phyloP scores from a whole-genome alignment of 2,888 invertebrate species.

The Platycheirus rosarum region DNA sequence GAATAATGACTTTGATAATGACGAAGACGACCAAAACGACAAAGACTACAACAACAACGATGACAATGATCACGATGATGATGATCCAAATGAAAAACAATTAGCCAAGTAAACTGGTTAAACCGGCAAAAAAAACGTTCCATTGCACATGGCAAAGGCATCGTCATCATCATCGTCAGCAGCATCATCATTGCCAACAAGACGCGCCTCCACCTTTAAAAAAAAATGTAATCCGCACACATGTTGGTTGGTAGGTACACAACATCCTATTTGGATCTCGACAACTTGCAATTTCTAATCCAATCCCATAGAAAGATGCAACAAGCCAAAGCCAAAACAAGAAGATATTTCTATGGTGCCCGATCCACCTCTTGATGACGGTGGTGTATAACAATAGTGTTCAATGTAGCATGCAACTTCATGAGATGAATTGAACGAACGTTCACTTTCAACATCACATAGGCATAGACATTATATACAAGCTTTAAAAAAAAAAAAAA shows the following conservation, averaged over 20 bases:
- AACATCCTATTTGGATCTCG: slow-evolving; percentile 32
- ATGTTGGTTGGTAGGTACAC: slow-evolving; percentile 27
- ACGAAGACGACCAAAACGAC: slow-evolving; percentile 10
- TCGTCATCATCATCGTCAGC: slow-evolving; percentile 14
- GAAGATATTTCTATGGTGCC: slow-evolving; percentile 20
- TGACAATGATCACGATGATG: slow-evolving; percentile 31
- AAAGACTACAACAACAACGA: slow-evolving; percentile 11
- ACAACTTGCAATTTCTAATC: slow-evolving; percentile 70
- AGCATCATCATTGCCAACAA: slow-evolving; percentile 12
- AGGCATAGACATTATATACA: slow-evolving; percentile 30
- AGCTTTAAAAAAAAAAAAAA: slow-evolving; percentile 27
- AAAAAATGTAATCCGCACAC: slow-evolving; percentile 51
- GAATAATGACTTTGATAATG: slow-evolving; percentile 59
- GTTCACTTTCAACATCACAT: slow-evolving; percentile 72
- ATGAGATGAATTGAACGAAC: slow-evolving; percentile 49
- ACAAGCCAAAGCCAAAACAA: slow-evolving; percentile 29
- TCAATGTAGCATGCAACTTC: slow-evolving; percentile 67
- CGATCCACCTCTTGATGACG: slow-evolving; percentile 25
- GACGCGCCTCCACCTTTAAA: slow-evolving; percentile 64
- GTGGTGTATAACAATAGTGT: slow-evolving; percentile 60
- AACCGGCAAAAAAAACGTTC: slow-evolving; percentile 55
- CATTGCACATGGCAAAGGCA: slow-evolving; percentile 58
- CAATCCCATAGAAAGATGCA: slow-evolving; percentile 48
- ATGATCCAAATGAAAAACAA: slow-evolving; percentile 66
- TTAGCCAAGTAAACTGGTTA: slow-evolving; percentile 67